A percentile compares a stretch with the other conserved stretches of the same genome.
Evolutionary conservation across 2,888 invertebrate genomes (phyloP).

Genomic region (Synergus umbraculus): DNA sequence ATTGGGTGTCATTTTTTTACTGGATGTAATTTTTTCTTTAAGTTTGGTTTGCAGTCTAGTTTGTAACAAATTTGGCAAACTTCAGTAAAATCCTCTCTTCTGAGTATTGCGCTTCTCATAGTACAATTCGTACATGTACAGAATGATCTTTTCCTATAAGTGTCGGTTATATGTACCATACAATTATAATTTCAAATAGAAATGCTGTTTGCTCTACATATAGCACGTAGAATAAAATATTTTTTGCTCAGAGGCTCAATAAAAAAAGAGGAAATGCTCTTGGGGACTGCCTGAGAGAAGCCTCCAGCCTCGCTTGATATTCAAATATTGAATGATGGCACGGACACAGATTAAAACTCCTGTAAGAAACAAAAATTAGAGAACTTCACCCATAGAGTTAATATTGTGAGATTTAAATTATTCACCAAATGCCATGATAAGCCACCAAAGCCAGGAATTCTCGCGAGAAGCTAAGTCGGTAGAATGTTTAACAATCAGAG

Average conservation of each 20-base stretch:
- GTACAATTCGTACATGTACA: conserved; percentile 43
- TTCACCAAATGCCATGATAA: conserved; percentile 93
- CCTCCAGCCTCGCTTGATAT: conserved; percentile 93
- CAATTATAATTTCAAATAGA: conserved; percentile 69
- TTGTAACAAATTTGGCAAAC: conserved; percentile 55
- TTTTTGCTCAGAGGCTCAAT: conserved; percentile 78
- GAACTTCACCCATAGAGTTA: conserved; percentile 80
- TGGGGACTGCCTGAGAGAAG: conserved; percentile 91
- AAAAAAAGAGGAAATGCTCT: conserved; percentile 92
- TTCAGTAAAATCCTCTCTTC: conserved; percentile 44
- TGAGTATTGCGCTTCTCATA: conserved; percentile 50
- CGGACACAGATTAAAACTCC: conserved; percentile 91
- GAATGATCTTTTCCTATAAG: conserved; percentile 55
- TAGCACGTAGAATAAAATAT: conserved; percentile 57
- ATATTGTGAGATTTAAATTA: conserved; percentile 42
- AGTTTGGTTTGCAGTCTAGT: conserved; percentile 45
- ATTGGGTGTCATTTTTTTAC: conserved; percentile 37
- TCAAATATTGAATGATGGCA: conserved; percentile 91
- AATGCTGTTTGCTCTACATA: conserved; percentile 68
- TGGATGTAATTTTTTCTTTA: conserved; percentile 39
- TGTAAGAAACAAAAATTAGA: conserved; percentile 74
- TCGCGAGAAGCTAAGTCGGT: conserved; percentile 92
- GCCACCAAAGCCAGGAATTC: conserved; percentile 95
- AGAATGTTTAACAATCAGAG: conserved; percentile 94
- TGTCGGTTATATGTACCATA: conserved; percentile 62